phyloP scores from a whole-genome alignment of 2,113 vertebrate genomes.

The Campylomormyrus tamandua region DNA sequence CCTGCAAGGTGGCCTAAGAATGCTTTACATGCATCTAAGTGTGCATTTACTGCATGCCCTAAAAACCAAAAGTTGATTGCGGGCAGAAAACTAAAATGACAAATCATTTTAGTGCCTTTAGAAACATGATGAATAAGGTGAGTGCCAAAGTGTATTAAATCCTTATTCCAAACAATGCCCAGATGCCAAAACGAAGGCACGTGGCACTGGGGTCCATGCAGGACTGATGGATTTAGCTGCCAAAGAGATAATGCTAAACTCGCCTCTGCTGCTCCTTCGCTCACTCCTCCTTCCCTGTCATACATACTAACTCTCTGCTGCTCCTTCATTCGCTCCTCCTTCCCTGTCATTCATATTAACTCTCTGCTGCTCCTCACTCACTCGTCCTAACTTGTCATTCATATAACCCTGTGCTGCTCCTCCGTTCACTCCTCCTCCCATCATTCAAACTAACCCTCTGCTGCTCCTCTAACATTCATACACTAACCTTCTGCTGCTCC shows the following conservation, averaged over 20 bases:
- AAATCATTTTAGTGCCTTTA: background rate
- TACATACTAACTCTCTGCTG: background rate
- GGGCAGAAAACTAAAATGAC: background rate
- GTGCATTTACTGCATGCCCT: background rate
- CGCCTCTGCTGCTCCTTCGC: background rate
- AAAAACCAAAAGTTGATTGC: background rate
- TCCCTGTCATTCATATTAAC: too few relatives aligned
- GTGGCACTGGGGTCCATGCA: background rate
- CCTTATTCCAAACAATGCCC: background rate
- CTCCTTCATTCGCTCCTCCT: too few relatives aligned
- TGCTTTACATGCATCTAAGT: background rate
- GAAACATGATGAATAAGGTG: background rate
- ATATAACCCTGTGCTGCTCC: too few relatives aligned
- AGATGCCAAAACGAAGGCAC: background rate
- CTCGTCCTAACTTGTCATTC: too few relatives aligned
- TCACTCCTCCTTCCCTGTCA: background rate
- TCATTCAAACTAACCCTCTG: too few relatives aligned
- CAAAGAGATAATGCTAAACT: background rate
- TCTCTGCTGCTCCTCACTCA: too few relatives aligned
- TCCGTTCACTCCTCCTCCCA: too few relatives aligned
- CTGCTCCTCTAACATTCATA: too few relatives aligned
- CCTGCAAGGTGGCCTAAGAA: background rate
- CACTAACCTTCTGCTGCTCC: too few relatives aligned
- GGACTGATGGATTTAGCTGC: background rate
- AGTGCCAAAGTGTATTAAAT: background rate